Base-by-base conservation (phyloP, 2,888 invertebrate genomes). In the Graphium colonna region DNA sequence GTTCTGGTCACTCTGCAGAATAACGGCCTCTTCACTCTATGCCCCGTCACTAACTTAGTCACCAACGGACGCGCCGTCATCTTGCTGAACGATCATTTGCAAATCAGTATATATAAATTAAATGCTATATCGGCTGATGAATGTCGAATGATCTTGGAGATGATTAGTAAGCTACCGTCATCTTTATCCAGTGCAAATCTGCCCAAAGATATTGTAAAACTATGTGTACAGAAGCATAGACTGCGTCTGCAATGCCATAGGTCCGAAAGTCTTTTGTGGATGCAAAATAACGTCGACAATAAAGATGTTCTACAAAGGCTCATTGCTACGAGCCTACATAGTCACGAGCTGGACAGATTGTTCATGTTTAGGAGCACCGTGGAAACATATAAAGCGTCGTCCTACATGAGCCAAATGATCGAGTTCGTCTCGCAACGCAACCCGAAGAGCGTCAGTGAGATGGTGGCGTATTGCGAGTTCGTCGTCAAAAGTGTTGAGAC, bases 81-180 rank as follows among this genome's bases (percentile, higher is more conserved):
- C 8, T 57, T 55, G 4, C 60, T 69, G 54, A 67, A 69, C 38
- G 61, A 61, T 28, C 63, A 61, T 44, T 58, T 68, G 8, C 60
- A 66, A 17, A 62, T 63, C 42, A 68, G 68, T 44, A 63, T 67
- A 46, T 63, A 63, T 56, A 67, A 60, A 43, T 52, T 70, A 49
- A 28, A 55, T 18, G 46, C 62, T 36, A 55, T 66, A 40, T 39
- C 61, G 16, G 31, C 60, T 26, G 45, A 52, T 5, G 56, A 56
- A 15, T 59, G 63, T 8, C 40, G 43, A 21, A 48, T 38, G 18
- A 40, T 65, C n/a, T 57, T 65, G 31, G 16, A 17, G 7, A 15
- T 60, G 44, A 52, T 65, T 5, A 57, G 56, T 21, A n/a, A 38
- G 17, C 42, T 63, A 17, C 42, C 56, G 1, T 3, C 57, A 8